These are phyloP conservation scores for Gobio gobio DNA, from an alignment of 2,113 vertebrate genomes.

Conservation along the genomic window DNA sequence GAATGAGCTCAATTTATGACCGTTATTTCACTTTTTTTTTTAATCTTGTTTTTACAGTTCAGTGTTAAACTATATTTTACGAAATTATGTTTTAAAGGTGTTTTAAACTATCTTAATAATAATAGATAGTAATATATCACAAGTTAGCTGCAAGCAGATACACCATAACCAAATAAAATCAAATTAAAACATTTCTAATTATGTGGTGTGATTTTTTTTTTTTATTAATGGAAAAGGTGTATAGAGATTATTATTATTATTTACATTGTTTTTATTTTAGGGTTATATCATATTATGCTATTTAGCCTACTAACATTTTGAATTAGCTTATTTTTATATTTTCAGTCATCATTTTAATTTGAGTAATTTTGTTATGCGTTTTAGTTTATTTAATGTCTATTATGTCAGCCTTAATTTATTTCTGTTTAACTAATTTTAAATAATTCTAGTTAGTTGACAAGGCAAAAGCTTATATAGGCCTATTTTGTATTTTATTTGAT, in stretches of 20 bases:
- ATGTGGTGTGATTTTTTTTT: no score
- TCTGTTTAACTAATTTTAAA: not conserved
- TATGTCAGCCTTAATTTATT: not conserved
- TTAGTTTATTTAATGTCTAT: not conserved
- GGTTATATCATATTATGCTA: not conserved
- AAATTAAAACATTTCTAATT: no score
- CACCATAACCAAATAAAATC: not conserved
- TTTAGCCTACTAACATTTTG: not conserved
- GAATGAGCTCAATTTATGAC: no score
- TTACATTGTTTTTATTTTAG: not conserved
- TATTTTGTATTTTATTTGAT: not conserved
- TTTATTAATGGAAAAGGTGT: no score
- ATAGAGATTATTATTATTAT: not conserved
- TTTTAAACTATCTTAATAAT: no score
- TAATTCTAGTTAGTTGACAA: not conserved
- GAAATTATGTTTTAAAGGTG: no score
- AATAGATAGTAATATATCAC: no score
- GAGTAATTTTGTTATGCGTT: not conserved
- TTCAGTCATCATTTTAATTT: not conserved
- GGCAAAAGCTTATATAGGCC: no score
- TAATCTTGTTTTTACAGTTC: not conserved
- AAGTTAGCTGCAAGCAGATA: not conserved
- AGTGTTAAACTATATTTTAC: not conserved
- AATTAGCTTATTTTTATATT: no score
- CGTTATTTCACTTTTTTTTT: no score